Evolutionary conservation across 1,140 invertebrate genomes (phyloP).

Genomic region (Euwallacea similis): DNA sequence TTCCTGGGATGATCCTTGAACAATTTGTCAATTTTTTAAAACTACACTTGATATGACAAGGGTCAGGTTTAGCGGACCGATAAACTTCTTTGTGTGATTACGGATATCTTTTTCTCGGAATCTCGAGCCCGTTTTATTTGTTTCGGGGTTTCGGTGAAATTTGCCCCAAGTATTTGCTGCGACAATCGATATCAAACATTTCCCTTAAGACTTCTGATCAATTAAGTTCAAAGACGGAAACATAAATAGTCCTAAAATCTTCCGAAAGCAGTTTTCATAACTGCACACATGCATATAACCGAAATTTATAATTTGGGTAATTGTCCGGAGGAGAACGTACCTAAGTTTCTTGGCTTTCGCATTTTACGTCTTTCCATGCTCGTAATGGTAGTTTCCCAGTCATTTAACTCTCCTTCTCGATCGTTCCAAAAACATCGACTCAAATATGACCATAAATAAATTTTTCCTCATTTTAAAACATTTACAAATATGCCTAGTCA

Average conservation of each 20-base stretch:
- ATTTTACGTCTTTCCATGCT: conserved; percentile 10
- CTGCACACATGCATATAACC: background rate
- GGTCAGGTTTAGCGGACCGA: conserved; percentile 14
- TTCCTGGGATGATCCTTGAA: background rate
- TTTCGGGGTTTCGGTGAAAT: background rate
- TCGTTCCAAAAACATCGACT: conserved; percentile 24
- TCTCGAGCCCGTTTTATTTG: background rate
- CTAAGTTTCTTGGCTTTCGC: background rate
- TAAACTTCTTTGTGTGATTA: conserved; percentile 7
- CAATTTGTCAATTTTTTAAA: conserved; percentile 16
- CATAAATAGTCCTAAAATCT: too few species aligned
- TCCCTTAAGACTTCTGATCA: too few species aligned
- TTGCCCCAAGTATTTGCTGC: too few species aligned
- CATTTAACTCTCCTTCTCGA: conserved; percentile 19
- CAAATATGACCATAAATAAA: conserved; percentile 26
- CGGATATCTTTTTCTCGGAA: background rate
- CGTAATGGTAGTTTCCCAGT: conserved; percentile 22
- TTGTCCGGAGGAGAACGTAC: conserved; percentile 10
- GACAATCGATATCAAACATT: too few species aligned
- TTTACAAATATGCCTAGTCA: conserved; percentile 35
- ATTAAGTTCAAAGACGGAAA: too few species aligned
- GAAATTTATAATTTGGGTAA: background rate
- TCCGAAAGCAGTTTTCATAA: too few species aligned
- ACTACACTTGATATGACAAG: conserved; percentile 8
- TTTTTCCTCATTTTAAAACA: conserved; percentile 25